These are phyloP conservation scores for Trematomus bernacchii DNA, from an alignment of 2,797 vertebrate genomes.

Conservation along the genomic window DNA sequence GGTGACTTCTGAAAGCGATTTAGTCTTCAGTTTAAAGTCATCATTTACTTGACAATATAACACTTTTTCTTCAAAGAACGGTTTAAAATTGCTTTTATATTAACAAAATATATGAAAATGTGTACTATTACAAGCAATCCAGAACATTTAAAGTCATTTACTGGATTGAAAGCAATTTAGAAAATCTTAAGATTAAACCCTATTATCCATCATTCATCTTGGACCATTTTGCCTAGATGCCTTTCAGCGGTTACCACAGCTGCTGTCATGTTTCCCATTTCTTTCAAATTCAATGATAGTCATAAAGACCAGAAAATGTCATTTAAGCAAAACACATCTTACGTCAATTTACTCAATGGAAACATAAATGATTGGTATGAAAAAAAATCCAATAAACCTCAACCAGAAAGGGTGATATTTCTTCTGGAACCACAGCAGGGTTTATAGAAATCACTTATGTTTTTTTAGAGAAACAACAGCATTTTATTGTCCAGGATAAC, in stretches of 20 bases:
- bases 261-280: slow-evolving; percentile 60
- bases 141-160: slow-evolving; percentile 54
- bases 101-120: slow-evolving; percentile 23
- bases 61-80: slow-evolving; percentile 5
- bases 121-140: slow-evolving; percentile 35
- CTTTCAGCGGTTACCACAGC: slow-evolving; percentile 54
- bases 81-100: slow-evolving; percentile 23
- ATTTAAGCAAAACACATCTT: slow-evolving; percentile 73
- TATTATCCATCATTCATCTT: slow-evolving; percentile 62
- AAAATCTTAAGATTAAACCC: slow-evolving; percentile 57
- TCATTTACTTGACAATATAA: slow-evolving; percentile 46
- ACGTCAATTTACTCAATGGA: slow-evolving; percentile 75
- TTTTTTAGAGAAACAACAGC: slow-evolving; percentile 68
- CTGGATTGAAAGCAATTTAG: slow-evolving; percentile 61
- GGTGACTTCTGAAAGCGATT: slow-evolving; percentile 53
- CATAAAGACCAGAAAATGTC: slow-evolving; percentile 70
- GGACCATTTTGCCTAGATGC: slow-evolving; percentile 50
- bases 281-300: slow-evolving; percentile 69
- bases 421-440: slow-evolving; percentile 61
- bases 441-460: slow-evolving; percentile 70
- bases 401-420: slow-evolving; percentile 57
- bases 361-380: slow-evolving; percentile 70
- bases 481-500: slow-evolving; percentile 71
- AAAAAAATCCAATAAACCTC: slow-evolving; percentile 74
- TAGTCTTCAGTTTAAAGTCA: slow-evolving; percentile 24